Percentiles rank a stretch among this genome's conserved stretches.
Conservation (phyloP, 1,140 invertebrate species). For the Magallana ariakensis region DNA sequence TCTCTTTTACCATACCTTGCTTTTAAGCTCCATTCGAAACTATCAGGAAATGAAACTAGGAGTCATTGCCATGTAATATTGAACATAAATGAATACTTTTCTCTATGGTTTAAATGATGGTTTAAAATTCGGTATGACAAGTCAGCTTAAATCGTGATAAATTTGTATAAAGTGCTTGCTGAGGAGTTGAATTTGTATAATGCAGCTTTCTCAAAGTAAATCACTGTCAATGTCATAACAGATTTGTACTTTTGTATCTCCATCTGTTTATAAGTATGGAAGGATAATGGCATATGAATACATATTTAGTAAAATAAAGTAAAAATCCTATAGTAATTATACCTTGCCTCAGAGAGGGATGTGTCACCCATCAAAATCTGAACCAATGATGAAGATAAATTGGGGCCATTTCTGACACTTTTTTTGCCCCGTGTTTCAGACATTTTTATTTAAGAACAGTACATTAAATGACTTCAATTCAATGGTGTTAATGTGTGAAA, state of each 20-base stretch:
- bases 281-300: background rate
- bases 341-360: background rate
- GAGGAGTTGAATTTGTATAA: background rate
- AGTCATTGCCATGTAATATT: too few species aligned
- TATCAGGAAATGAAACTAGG: background rate
- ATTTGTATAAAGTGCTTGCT: too few species aligned
- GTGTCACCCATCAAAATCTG: background rate
- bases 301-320: background rate
- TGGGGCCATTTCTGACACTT: background rate
- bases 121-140: too few species aligned
- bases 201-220: background rate
- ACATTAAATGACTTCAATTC: too few species aligned
- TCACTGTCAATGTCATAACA: conserved; percentile 27
- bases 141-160: too few species aligned
- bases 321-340: background rate
- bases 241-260: background rate
- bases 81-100: too few species aligned
- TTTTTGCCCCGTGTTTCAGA: background rate
- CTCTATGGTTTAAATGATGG: too few species aligned
- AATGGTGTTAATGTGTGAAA: too few species aligned
- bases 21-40: conserved; percentile 7
- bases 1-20: background rate
- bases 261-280: conserved; percentile 6
- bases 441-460: background rate
- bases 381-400: conserved; percentile 1